Evolutionary conservation across 2,888 invertebrate genomes (phyloP).

Genomic region (Scaptomyza tumidula): DNA sequence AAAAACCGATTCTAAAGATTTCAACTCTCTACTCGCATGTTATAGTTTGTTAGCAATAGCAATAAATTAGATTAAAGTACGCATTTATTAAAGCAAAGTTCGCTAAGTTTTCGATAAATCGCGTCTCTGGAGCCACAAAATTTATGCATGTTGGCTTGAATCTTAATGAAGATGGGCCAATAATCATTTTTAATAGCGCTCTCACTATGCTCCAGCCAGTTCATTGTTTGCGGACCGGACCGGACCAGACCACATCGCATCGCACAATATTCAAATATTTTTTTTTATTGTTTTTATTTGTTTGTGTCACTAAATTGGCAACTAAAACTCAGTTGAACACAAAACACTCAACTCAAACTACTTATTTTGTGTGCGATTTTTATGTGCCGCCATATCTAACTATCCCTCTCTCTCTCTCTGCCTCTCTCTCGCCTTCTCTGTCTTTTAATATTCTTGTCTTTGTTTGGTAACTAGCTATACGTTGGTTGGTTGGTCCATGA

Average conservation of each 20-base stretch:
- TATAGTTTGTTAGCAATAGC: constrained; percentile 40
- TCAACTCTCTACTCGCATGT: constrained; percentile 8
- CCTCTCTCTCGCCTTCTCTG: too few relatives aligned
- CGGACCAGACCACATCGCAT: too few relatives aligned
- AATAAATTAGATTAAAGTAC: constrained; percentile 69
- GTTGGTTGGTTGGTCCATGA: constrained; percentile 42
- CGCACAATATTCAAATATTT: constrained; percentile 66
- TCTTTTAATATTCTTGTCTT: neutral
- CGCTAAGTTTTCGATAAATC: neutral
- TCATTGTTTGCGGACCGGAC: constrained; percentile 16
- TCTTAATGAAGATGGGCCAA: constrained; percentile 72
- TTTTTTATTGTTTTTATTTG: constrained; percentile 59
- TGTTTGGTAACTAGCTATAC: constrained; percentile 63
- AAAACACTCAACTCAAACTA: constrained; percentile 57
- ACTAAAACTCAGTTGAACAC: constrained; percentile 57
- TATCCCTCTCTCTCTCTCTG: neutral
- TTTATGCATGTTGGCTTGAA: constrained; percentile 66
- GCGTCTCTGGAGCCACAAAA: constrained; percentile 29
- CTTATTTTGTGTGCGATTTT: constrained; percentile 44
- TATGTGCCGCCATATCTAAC: constrained; percentile 20
- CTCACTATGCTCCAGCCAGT: too few relatives aligned
- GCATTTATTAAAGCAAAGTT: constrained; percentile 54
- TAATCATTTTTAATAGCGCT: constrained; percentile 72
- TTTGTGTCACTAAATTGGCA: constrained; percentile 74
- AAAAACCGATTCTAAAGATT: neutral